phyloP scores from a whole-genome alignment of 1,140 invertebrate species.

The Rhizoglyphus robini region DNA sequence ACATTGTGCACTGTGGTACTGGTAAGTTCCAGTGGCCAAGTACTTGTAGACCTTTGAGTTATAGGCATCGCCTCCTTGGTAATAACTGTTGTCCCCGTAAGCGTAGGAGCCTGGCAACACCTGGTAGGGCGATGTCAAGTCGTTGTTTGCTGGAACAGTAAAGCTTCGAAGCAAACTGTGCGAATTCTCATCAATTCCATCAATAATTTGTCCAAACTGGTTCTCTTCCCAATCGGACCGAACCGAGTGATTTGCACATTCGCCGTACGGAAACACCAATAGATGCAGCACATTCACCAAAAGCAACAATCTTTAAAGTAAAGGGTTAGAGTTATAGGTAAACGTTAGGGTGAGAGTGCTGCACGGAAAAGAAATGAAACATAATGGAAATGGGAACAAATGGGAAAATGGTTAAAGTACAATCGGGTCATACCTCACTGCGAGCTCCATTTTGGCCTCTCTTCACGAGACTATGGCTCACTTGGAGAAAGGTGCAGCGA shows the following conservation, averaged over 20 bases:
- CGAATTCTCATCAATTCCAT: not conserved
- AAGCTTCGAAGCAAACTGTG: not conserved
- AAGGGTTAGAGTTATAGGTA: too few relatives aligned
- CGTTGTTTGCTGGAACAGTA: not conserved
- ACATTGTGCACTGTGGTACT: not conserved
- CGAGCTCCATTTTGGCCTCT: too few relatives aligned
- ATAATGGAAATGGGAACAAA: too few relatives aligned
- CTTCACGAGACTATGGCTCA: too few relatives aligned
- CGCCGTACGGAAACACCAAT: not conserved
- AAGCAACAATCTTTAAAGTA: not conserved
- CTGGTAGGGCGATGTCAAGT: slow-evolving; percentile 14
- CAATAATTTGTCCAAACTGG: not conserved
- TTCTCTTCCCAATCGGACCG: not conserved
- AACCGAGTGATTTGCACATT: not conserved
- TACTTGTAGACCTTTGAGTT: slow-evolving; percentile 23
- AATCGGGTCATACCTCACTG: too few relatives aligned
- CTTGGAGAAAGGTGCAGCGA: too few relatives aligned
- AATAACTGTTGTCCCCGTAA: not conserved
- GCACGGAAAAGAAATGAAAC: too few relatives aligned
- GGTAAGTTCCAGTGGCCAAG: slow-evolving; percentile 2
- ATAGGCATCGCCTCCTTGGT: not conserved
- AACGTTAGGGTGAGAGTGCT: too few relatives aligned
- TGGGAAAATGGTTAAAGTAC: too few relatives aligned
- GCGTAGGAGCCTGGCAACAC: not conserved
- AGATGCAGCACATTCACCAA: not conserved